These are phyloP conservation scores for Polypterus senegalus DNA, from an alignment of 2,113 vertebrate genomes.

Conservation along the genomic window DNA sequence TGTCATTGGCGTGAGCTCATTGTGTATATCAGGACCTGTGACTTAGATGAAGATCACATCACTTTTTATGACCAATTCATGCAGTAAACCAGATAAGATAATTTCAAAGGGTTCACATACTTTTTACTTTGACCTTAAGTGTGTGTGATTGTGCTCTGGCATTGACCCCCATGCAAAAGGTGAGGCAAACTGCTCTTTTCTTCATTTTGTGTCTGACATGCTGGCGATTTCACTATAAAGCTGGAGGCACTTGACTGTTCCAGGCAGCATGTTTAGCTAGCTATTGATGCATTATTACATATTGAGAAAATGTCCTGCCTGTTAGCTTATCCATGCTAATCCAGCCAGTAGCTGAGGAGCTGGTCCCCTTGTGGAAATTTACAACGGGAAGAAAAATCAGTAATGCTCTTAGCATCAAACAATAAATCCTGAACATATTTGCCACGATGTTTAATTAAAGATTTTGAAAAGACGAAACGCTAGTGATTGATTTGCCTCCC, in stretches of 20 bases:
- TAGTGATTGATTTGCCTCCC: conserved; percentile 69
- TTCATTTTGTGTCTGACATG: too few relatives aligned
- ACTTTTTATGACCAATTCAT: too few relatives aligned
- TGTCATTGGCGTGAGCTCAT: too few relatives aligned
- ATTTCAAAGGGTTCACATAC: too few relatives aligned
- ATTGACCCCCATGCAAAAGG: too few relatives aligned
- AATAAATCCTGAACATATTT: conserved; percentile 78
- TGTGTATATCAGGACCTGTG: too few relatives aligned
- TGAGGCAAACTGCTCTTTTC: too few relatives aligned
- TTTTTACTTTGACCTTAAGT: too few relatives aligned
- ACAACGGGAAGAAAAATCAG: conserved; percentile 70
- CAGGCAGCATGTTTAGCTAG: conserved; percentile 65
- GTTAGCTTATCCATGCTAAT: conserved; percentile 73
- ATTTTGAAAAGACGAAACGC: conserved; percentile 77
- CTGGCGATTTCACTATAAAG: too few relatives aligned
- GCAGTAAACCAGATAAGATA: too few relatives aligned
- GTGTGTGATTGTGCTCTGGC: too few relatives aligned
- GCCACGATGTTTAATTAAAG: conserved; percentile 84
- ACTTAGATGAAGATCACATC: too few relatives aligned
- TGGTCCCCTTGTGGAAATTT: conserved; percentile 58
- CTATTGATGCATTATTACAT: conserved; percentile 83
- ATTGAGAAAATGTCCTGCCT: conserved; percentile 76
- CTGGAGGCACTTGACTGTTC: conserved; percentile 53
- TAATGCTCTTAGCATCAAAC: conserved; percentile 75
- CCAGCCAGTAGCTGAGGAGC: conserved; percentile 55